Evolutionary conservation across 2,113 vertebrate species (phyloP).

Genomic region (Brevimyrus niger): DNA sequence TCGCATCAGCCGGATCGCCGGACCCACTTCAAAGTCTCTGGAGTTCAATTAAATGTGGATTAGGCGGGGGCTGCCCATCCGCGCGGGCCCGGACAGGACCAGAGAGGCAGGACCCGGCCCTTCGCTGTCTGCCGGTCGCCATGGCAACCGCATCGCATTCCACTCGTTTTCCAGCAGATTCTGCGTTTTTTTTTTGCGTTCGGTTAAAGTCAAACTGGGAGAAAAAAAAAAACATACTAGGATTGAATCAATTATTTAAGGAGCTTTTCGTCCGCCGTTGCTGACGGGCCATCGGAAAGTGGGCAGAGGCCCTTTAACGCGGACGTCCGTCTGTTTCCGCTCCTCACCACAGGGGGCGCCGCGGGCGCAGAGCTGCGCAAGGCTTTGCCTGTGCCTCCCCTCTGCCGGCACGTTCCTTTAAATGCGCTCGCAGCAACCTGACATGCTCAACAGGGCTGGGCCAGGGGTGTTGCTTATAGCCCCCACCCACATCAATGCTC

Average conservation of each 20-base stretch:
- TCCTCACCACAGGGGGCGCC: not conserved
- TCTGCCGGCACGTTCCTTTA: not conserved
- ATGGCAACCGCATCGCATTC: slow-evolving; percentile 57
- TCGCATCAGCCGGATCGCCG: slow-evolving; percentile 64
- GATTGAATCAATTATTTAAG: slow-evolving; percentile 1
- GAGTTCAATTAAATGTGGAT: slow-evolving; percentile 99
- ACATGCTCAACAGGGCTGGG: not conserved
- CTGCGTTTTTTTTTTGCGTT: not conserved
- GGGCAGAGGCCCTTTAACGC: not conserved
- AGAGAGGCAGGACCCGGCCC: slow-evolving; percentile 61
- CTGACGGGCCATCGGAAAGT: not conserved
- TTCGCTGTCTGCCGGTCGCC: slow-evolving; percentile 57
- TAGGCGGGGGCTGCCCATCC: slow-evolving; percentile 68
- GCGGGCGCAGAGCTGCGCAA: not conserved
- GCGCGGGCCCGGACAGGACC: slow-evolving; percentile 60
- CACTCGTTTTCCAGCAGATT: not conserved
- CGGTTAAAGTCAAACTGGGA: not conserved
- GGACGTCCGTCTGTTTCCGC: too few relatives aligned
- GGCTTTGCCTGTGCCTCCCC: not conserved
- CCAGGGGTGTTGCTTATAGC: not conserved
- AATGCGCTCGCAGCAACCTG: not conserved
- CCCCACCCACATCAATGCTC: not conserved
- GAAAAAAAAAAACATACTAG: not conserved
- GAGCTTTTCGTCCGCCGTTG: not conserved
- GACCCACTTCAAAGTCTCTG: slow-evolving; percentile 95